Percentiles rank a stretch among this genome's conserved stretches.
Conservation (phyloP, 2,888 invertebrate species). For the Luperina nickerlii region DNA sequence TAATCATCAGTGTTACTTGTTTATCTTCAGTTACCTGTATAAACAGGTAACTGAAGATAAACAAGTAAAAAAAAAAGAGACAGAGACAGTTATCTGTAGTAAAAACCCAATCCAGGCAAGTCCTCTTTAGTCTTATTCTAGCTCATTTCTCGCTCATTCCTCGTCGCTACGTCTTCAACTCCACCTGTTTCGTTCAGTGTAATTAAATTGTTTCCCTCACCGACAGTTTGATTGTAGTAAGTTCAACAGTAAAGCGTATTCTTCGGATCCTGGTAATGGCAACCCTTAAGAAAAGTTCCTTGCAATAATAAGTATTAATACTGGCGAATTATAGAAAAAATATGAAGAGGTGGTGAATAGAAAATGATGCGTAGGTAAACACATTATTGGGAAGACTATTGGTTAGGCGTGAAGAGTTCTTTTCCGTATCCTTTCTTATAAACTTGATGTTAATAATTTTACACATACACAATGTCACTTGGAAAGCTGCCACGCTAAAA, state of each 20-base stretch:
- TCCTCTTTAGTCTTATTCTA: not conserved
- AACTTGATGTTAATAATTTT: not conserved
- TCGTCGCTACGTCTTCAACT: not conserved
- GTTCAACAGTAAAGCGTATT: conserved; percentile 31
- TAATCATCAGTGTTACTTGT: not conserved
- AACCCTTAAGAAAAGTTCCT: conserved; percentile 2
- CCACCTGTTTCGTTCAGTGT: conserved; percentile 21
- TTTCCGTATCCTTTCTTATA: not conserved
- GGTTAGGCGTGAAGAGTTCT: not conserved
- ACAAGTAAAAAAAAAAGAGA: too few species aligned
- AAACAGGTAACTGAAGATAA: too few species aligned
- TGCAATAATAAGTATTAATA: conserved; percentile 22
- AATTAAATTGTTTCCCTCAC: conserved; percentile 44
- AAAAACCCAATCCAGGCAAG: not conserved
- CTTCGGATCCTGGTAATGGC: conserved; percentile 4
- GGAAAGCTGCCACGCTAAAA: too few species aligned
- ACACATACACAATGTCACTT: too few species aligned
- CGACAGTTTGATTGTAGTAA: conserved; percentile 25
- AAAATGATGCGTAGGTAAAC: conserved; percentile 1
- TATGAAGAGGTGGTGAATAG: not conserved
- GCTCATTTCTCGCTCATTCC: not conserved
- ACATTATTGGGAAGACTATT: not conserved
- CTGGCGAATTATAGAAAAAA: conserved; percentile 19
- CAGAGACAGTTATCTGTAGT: too few species aligned
- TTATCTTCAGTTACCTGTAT: not conserved